A percentile compares a stretch with the other conserved stretches of the same genome.
phyloP scores from a whole-genome alignment of 2,113 vertebrate species.

The Pagrus major region DNA sequence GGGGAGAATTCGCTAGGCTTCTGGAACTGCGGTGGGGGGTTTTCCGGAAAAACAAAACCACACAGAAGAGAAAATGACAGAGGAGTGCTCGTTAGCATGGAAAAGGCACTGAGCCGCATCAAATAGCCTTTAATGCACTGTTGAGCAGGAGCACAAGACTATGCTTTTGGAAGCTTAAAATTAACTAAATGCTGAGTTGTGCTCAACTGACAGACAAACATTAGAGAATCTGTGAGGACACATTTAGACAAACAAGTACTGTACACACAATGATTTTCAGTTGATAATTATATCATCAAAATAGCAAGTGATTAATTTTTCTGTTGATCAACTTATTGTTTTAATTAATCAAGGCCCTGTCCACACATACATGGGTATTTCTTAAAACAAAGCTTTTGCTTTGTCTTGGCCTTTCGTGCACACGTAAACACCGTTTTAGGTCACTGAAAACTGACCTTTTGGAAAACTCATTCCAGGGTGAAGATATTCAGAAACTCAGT shows the following conservation, averaged over 20 bases:
- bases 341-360: too few relatives aligned
- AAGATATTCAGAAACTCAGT: too few relatives aligned
- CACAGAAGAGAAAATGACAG: constrained; percentile 63
- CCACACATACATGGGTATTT: too few relatives aligned
- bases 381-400: too few relatives aligned
- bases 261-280: neutral
- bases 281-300: too few relatives aligned
- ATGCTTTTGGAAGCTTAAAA: constrained; percentile 37
- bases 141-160: constrained; percentile 45
- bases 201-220: constrained; percentile 28
- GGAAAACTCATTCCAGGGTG: too few relatives aligned
- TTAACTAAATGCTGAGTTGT: constrained; percentile 40
- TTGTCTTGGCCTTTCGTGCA: too few relatives aligned
- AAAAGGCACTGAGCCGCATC: constrained; percentile 54
- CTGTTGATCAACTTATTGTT: too few relatives aligned
- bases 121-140: constrained; percentile 62
- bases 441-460: too few relatives aligned
- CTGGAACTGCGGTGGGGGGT: constrained; percentile 89
- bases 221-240: neutral
- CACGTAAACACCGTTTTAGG: too few relatives aligned
- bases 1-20: constrained; percentile 98
- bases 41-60: constrained; percentile 54
- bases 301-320: too few relatives aligned
- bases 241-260: constrained; percentile 5
- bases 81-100: constrained; percentile 56